Conservation (phyloP, 2,888 invertebrate genomes). For the Gnatocerus cornutus region DNA sequence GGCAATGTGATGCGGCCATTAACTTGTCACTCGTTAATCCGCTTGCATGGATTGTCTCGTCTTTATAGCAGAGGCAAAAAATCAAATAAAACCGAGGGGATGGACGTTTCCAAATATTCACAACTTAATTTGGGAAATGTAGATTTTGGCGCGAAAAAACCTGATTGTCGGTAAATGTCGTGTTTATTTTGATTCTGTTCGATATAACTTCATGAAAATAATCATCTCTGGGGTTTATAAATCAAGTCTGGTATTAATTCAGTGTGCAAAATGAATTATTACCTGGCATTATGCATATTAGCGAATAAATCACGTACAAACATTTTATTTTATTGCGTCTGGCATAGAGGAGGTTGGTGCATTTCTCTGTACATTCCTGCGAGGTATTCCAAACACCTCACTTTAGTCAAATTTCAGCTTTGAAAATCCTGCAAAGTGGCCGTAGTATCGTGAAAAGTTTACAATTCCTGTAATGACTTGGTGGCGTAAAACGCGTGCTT, state of each 20-base stretch:
- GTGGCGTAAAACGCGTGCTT: constrained; percentile 65
- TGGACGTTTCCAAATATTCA: no score
- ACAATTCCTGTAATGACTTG: constrained; percentile 67
- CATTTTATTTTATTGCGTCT: constrained; percentile 36
- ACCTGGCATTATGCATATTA: constrained; percentile 42
- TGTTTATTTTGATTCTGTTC: constrained; percentile 39
- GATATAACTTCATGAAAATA: constrained; percentile 40
- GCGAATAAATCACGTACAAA: constrained; percentile 37
- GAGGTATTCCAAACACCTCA: no score
- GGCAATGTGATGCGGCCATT: constrained; percentile 47
- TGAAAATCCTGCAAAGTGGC: not conserved
- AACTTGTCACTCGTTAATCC: constrained; percentile 49
- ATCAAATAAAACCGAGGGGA: no score
- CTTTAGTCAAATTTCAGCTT: no score
- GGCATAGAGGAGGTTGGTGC: constrained; percentile 38
- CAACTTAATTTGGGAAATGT: no score
- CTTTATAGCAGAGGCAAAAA: no score
- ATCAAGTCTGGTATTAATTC: constrained; percentile 42
- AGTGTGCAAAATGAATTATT: constrained; percentile 39
- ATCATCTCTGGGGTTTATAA: constrained; percentile 42
- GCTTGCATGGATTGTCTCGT: constrained; percentile 41
- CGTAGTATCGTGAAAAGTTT: constrained; percentile 63
- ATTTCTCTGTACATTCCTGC: not conserved
- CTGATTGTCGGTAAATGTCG: constrained; percentile 13
- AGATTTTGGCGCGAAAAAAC: no score